phyloP scores from a whole-genome alignment of 92 coral and sea anemone genomes.

The Metridium senile region DNA sequence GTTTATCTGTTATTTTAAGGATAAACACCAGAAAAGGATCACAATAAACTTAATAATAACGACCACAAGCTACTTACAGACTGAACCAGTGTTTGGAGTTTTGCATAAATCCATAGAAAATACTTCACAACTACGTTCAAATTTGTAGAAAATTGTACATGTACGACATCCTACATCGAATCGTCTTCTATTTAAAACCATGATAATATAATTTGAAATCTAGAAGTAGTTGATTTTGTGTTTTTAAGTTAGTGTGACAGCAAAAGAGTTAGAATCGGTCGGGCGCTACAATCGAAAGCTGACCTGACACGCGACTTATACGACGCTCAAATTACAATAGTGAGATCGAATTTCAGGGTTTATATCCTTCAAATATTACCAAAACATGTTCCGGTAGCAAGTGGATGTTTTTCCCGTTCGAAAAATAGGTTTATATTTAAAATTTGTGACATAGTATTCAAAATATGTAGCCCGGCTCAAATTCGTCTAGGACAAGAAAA shows the following conservation, averaged over 20 bases:
- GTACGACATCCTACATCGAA: too few relatives aligned
- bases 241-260: too few relatives aligned
- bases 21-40: neutral
- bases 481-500: neutral
- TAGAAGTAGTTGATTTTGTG: too few relatives aligned
- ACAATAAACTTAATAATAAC: neutral
- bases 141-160: neutral
- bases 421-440: constrained; percentile 7
- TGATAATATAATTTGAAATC: too few relatives aligned
- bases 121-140: neutral
- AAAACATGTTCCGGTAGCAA: constrained; percentile 19
- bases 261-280: neutral
- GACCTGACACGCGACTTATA: constrained; percentile 6
- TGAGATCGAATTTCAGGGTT: constrained; percentile 18
- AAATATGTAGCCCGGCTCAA: constrained; percentile 36
- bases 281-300: neutral
- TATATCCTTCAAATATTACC: neutral
- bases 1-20: neutral
- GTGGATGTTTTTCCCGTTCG: neutral
- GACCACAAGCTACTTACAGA: neutral
- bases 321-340: constrained; percentile 27
- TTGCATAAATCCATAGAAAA: neutral
- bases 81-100: neutral
- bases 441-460: constrained; percentile 17
- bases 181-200: too few relatives aligned